phyloP scores from a whole-genome alignment of 2,888 invertebrate genomes.

The Trichopria drosophilae region DNA sequence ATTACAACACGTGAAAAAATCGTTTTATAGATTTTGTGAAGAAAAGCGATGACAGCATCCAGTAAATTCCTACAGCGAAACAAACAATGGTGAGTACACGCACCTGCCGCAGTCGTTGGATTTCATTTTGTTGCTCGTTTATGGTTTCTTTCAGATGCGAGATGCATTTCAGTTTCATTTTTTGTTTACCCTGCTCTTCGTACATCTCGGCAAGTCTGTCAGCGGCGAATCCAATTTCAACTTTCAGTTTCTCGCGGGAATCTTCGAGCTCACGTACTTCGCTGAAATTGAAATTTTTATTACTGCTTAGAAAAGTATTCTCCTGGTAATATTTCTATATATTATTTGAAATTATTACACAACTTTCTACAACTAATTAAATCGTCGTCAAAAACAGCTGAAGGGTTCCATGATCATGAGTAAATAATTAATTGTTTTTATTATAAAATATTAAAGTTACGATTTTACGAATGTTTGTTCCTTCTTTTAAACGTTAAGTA shows the following conservation, averaged over 20 bases:
- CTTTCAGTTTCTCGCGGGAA: conserved; percentile 56
- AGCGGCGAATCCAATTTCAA: conserved; percentile 61
- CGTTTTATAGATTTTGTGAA: too few relatives aligned
- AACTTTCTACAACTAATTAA: too few relatives aligned
- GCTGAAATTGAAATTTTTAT: conserved; percentile 32
- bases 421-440: too few relatives aligned
- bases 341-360: too few relatives aligned
- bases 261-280: conserved; percentile 40
- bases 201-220: conserved; percentile 64
- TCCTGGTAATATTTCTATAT: too few relatives aligned
- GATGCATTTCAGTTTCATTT: conserved; percentile 67
- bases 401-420: too few relatives aligned
- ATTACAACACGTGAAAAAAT: too few relatives aligned
- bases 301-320: background rate
- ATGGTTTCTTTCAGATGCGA: conserved; percentile 59
- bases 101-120: conserved; percentile 59
- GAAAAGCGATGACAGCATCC: conserved; percentile 33
- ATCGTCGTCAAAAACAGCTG: too few relatives aligned
- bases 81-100: conserved; percentile 39
- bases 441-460: too few relatives aligned
- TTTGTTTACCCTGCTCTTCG: conserved; percentile 70
- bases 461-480: too few relatives aligned
- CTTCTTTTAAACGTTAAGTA: too few relatives aligned
- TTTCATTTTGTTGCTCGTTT: conserved; percentile 43
- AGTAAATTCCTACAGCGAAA: conserved; percentile 40